A percentile compares a stretch with the other conserved stretches of the same genome.
Conservation (phyloP, 2,888 invertebrate species). For the Eretmocerus hayati region DNA sequence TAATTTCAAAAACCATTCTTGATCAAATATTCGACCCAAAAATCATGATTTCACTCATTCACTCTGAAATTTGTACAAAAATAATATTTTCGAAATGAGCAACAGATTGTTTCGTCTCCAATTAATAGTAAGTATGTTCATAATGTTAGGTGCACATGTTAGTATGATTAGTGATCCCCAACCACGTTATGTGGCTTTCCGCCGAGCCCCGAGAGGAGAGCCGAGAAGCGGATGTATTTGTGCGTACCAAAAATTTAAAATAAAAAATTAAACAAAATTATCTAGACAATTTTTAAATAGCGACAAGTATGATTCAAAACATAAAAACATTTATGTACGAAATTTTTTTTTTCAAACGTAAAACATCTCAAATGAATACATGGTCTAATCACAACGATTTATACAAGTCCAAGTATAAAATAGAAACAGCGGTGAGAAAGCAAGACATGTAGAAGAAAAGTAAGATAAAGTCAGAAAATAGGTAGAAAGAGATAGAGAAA, state of each 20-base stretch:
- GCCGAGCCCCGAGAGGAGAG: constrained; percentile 48
- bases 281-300: constrained; percentile 7
- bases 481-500: background rate
- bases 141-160: constrained; percentile 35
- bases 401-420: constrained; percentile 10
- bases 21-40: too few species aligned
- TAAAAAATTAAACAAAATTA: constrained; percentile 5
- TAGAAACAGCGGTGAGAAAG: background rate
- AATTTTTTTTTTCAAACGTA: constrained; percentile 4
- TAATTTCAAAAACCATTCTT: too few species aligned
- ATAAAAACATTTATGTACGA: constrained; percentile 3
- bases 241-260: constrained; percentile 27
- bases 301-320: background rate
- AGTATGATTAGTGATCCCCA: constrained; percentile 42
- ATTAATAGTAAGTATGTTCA: too few species aligned
- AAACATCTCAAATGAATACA: background rate
- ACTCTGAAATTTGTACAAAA: too few species aligned
- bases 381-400: constrained; percentile 10
- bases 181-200: constrained; percentile 45
- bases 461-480: constrained; percentile 4
- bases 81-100: too few species aligned
- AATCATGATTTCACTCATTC: too few species aligned
- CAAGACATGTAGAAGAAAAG: background rate
- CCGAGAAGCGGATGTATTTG: constrained; percentile 44
- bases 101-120: too few species aligned